phyloP scores from a whole-genome alignment of 2,888 invertebrate genomes.

The Lissocephala sabroskyi region DNA sequence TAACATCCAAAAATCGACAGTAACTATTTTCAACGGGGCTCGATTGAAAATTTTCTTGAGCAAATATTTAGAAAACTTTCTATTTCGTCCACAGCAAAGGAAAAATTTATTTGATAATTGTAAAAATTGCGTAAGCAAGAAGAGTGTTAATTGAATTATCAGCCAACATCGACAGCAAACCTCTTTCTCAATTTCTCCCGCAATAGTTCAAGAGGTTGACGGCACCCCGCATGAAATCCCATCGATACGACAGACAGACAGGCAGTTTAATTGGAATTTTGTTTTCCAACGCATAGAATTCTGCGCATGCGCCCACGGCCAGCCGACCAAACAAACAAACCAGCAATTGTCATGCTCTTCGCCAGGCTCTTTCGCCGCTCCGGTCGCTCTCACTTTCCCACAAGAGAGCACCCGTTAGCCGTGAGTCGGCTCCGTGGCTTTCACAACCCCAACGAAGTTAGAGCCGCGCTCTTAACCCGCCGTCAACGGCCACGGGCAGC shows the following conservation, averaged over 20 bases:
- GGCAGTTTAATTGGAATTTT: constrained; percentile 57
- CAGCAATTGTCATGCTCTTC: too few relatives aligned
- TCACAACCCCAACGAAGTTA: too few relatives aligned
- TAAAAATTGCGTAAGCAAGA: constrained; percentile 21
- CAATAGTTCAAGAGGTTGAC: constrained; percentile 16
- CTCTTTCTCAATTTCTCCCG: background rate
- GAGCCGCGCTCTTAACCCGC: too few relatives aligned
- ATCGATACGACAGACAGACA: constrained; percentile 27
- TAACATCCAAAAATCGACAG: too few relatives aligned
- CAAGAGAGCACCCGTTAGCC: too few relatives aligned
- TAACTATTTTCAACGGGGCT: too few relatives aligned
- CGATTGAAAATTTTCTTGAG: too few relatives aligned
- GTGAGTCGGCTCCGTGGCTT: too few relatives aligned
- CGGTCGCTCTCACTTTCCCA: too few relatives aligned
- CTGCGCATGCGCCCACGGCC: constrained; percentile 26
- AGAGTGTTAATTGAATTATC: constrained; percentile 27
- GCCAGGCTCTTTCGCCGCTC: too few relatives aligned
- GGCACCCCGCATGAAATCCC: constrained; percentile 22
- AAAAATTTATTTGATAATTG: constrained; percentile 26
- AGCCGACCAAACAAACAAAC: background rate
- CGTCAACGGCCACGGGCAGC: too few relatives aligned
- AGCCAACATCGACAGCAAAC: background rate
- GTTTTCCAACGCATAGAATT: constrained; percentile 12
- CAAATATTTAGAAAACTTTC: constrained; percentile 50
- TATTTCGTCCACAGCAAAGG: constrained; percentile 7